These are phyloP conservation scores for Nyctibius grandis DNA, from an alignment of 2,797 vertebrate species.

Conservation along the genomic window DNA sequence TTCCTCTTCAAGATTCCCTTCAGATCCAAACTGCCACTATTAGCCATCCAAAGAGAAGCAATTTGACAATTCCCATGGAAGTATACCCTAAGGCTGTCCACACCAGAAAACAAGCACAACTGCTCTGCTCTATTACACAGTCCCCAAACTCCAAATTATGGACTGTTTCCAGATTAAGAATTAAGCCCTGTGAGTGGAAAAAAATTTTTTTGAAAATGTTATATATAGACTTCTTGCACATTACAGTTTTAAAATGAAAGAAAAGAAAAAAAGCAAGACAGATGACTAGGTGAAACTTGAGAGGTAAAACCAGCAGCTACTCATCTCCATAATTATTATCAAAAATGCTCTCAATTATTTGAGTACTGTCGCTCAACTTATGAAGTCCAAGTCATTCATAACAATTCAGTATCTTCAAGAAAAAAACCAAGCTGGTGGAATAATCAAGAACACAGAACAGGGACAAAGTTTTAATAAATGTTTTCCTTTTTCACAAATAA, in stretches of 20 bases:
- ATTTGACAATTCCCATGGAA: background rate
- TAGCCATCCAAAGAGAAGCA: background rate
- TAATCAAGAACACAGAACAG: background rate
- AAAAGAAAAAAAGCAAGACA: background rate
- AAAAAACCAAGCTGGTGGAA: background rate
- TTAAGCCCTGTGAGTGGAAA: background rate
- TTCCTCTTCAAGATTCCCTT: background rate
- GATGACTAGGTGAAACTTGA: background rate
- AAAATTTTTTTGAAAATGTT: background rate
- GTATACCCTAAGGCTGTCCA: background rate
- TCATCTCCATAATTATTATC: background rate
- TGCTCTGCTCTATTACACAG: background rate
- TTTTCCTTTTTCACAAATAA: background rate
- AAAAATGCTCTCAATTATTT: background rate
- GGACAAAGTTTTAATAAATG: rapidly evolving
- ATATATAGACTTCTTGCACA: rapidly evolving
- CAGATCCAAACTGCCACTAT: background rate
- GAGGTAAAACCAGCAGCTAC: background rate
- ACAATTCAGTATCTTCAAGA: background rate
- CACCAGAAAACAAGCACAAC: background rate
- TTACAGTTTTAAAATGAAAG: background rate
- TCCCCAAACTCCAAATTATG: background rate
- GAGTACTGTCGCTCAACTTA: background rate
- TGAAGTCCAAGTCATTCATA: background rate
- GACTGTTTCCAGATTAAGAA: background rate